Evolutionary conservation across 2,113 vertebrate species (phyloP).

Genomic region (Dromiciops gliroides): DNA sequence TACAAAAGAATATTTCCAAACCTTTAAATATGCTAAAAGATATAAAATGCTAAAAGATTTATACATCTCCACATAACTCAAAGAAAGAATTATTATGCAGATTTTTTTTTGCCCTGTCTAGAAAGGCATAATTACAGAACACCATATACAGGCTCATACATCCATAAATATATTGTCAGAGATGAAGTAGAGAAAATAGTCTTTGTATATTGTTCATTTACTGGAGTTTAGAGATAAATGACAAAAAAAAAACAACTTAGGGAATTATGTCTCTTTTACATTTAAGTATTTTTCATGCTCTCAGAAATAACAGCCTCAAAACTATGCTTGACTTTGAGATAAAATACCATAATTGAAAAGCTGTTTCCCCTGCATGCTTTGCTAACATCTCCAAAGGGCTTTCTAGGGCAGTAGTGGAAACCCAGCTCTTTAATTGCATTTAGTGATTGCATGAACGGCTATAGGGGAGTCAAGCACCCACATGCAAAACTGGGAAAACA

Average conservation of each 20-base stretch:
- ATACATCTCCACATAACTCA: background rate
- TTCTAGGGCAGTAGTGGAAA: background rate
- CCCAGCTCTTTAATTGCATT: background rate
- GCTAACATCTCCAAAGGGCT: background rate
- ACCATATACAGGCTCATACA: background rate
- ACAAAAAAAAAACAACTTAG: background rate
- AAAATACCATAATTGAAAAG: background rate
- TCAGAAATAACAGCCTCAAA: background rate
- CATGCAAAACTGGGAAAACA: background rate
- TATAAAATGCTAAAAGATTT: constrained; percentile 58
- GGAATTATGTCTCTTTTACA: constrained; percentile 10
- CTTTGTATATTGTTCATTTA: background rate
- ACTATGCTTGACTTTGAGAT: background rate
- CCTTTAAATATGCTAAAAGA: constrained; percentile 38
- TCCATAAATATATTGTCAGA: background rate
- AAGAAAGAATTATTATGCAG: background rate
- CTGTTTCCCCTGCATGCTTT: background rate
- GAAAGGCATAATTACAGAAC: background rate
- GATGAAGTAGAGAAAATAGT: constrained; percentile 13
- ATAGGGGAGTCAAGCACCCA: background rate
- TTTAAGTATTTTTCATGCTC: constrained; percentile 4
- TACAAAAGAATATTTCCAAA: constrained; percentile 66
- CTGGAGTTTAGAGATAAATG: constrained; percentile 29
- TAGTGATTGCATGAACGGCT: background rate
- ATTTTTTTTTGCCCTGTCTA: background rate